phyloP scores from a whole-genome alignment of 2,797 vertebrate species.

The Gallirallus australis region DNA sequence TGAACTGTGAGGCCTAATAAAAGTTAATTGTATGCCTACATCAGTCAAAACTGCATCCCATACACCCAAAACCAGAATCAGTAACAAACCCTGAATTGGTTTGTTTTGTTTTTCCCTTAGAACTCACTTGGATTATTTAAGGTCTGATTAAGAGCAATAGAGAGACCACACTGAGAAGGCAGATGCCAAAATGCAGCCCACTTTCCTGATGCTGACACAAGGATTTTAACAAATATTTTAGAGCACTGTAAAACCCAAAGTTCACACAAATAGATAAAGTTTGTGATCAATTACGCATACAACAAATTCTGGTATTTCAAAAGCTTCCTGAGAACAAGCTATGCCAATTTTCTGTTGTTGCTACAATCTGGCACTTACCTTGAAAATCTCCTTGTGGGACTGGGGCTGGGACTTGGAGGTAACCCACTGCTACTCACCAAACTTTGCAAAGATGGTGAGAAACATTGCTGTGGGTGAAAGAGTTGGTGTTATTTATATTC shows the following conservation, averaged over 20 bases:
- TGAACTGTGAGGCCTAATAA: background rate
- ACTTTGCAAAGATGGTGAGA: conserved; percentile 91
- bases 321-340: background rate
- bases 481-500: background rate
- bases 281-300: background rate
- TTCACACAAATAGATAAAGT: no score
- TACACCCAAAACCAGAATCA: background rate
- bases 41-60: background rate
- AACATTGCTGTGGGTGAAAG: conserved; percentile 85
- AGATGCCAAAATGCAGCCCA: background rate
- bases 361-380: conserved; percentile 71
- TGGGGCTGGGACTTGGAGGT: conserved; percentile 87
- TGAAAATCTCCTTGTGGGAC: conserved; percentile 86
- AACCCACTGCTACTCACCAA: conserved; percentile 89
- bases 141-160: background rate
- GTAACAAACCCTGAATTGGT: background rate
- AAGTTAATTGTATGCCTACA: background rate
- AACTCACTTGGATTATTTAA: background rate
- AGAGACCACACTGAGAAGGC: background rate
- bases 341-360: accelerated
- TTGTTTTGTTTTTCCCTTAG: background rate
- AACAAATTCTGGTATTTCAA: background rate
- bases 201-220: background rate
- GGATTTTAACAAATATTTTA: background rate
- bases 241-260: background rate